Evolutionary conservation across 2,113 vertebrate genomes (phyloP), one percentile per base, ranked within the genome.

Genomic region (Recurvirostra avosetta): DNA sequence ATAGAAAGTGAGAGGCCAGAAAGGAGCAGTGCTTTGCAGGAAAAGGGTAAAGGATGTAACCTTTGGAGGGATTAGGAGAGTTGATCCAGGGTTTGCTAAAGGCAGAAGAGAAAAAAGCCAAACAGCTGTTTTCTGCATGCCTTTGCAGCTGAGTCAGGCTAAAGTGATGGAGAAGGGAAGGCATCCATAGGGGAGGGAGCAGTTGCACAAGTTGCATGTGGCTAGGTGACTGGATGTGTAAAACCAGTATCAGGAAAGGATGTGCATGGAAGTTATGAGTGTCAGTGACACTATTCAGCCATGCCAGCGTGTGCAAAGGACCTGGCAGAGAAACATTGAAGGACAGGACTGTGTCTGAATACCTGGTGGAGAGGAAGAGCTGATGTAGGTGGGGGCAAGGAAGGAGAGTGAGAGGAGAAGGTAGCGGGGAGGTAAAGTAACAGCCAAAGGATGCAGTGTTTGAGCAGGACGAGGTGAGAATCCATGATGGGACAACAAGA

Each of bases 1-100:
- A 34, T 58, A 85, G 79, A 90, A 93, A 92, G 55, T 47, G 41
- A 74, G 80, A 94, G 84, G 84, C 92, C 79, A 89, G 32, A 78
- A 66, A 73, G 50, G 30, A 96, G 52, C 34, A 84, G 63, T 68
- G 66, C 11, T 94, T 86, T 49, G 41, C 90, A 59, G 71, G 93
- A 80, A 90, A 85, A 90, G 45, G 27, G 74, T 73, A 65, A 95
- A 88, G 58, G 71, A 94, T 59, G 45, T 41, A 92, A 86, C 82
- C 74, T 93, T 79, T 72, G 27, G 9, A 82, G 72, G 61, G 93
- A 88, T 96, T 97, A 94, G 55, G 74, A 95, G 53, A 61, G 22
- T 6, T 95, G 93, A 92, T 88, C 61, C 81, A 79, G 19, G 15
- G 63, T 65, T 93, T 94, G 88, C 68, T 89, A 84, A 92, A 72